Conservation (phyloP, 2,888 invertebrate genomes). For the Xestobium rufovillosum region DNA sequence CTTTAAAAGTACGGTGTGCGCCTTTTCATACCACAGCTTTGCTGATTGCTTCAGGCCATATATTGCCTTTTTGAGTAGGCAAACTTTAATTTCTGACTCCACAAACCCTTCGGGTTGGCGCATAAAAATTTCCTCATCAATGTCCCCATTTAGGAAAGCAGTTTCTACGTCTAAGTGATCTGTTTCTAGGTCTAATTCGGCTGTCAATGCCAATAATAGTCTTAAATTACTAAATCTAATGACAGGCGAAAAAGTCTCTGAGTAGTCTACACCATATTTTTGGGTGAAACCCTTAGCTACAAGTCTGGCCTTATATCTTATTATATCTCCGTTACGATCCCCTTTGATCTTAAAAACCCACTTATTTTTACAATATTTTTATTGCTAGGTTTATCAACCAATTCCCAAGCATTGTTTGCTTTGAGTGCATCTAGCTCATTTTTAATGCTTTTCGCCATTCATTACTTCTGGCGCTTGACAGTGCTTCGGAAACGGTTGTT, state of each 20-base stretch:
- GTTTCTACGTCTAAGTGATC: constrained; percentile 26
- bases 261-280: constrained; percentile 10
- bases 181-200: constrained; percentile 20
- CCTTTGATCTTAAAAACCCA: constrained; percentile 27
- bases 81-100: constrained; percentile 16
- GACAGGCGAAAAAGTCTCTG: constrained; percentile 20
- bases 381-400: constrained; percentile 20
- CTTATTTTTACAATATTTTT: constrained; percentile 21
- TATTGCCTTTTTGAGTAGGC: constrained; percentile 22
- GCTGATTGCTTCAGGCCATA: constrained; percentile 28
- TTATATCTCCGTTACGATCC: constrained; percentile 19
- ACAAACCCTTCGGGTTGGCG: constrained; percentile 18
- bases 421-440: constrained; percentile 18
- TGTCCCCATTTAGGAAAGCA: constrained; percentile 26
- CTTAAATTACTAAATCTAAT: constrained; percentile 20
- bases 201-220: constrained; percentile 22
- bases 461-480: constrained; percentile 9
- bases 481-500: constrained; percentile 13
- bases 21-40: constrained; percentile 23
- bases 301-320: constrained; percentile 20
- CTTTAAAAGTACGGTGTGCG: constrained; percentile 13
- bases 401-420: constrained; percentile 24
- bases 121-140: constrained; percentile 26
- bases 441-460: constrained; percentile 21
- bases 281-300: constrained; percentile 24